phyloP scores from a whole-genome alignment of 2,113 vertebrate genomes.

The Stigmatopora nigra region DNA sequence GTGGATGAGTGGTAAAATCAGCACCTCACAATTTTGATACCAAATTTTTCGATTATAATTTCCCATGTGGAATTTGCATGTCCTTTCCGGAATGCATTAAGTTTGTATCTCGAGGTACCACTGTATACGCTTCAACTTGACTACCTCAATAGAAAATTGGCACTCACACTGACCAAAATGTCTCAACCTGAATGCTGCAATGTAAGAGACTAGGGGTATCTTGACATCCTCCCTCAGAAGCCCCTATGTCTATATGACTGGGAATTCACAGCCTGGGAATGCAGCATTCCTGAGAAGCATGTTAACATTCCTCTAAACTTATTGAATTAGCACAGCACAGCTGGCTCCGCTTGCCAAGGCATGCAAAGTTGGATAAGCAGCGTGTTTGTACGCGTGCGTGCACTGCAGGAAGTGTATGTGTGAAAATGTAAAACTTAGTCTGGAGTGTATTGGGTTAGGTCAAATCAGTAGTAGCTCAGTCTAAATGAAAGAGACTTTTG shows the following conservation, averaged over 20 bases:
- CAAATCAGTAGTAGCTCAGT: conserved; percentile 41
- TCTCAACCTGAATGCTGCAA: conserved; percentile 7
- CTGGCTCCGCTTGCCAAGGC: conserved; percentile 46
- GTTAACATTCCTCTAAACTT: conserved; percentile 60
- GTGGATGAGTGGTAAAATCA: too few relatives aligned
- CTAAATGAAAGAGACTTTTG: conserved; percentile 48
- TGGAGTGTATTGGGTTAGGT: conserved; percentile 32
- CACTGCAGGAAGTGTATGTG: not conserved
- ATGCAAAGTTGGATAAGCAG: conserved; percentile 35
- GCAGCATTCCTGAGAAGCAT: conserved; percentile 58
- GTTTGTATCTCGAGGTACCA: too few relatives aligned
- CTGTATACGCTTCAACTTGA: not conserved
- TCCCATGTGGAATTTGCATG: too few relatives aligned
- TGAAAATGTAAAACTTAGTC: conserved; percentile 20
- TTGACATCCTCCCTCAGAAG: conserved; percentile 27
- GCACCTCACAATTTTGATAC: too few relatives aligned
- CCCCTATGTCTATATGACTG: conserved; percentile 37
- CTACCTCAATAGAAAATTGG: not conserved
- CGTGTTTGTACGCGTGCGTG: conserved; percentile 10
- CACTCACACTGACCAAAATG: not conserved
- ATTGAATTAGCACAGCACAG: conserved; percentile 57
- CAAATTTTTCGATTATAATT: too few relatives aligned
- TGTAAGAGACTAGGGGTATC: conserved; percentile 15
- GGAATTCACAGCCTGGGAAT: conserved; percentile 43
- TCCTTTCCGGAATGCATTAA: too few relatives aligned